Evolutionary conservation across 2,113 vertebrate species (phyloP), one percentile per base, ranked within the genome.

Genomic region (Scopus umbretta): DNA sequence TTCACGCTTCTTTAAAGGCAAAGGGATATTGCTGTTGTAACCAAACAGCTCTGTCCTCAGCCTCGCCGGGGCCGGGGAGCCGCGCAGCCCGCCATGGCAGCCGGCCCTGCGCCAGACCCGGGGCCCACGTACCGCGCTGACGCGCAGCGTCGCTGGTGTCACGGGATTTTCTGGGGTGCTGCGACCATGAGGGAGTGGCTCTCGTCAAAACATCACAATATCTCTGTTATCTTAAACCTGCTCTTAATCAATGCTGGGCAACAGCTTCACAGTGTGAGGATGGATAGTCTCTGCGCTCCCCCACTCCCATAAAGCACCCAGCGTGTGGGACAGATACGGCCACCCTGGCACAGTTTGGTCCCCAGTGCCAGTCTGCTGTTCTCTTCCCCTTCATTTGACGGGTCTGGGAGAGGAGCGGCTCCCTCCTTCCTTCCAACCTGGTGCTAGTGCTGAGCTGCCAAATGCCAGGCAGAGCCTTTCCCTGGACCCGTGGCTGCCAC

Each of bases 141-240:
- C 38, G 21, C 5, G 0, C n/a, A 16, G 2, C 1, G 3, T 16
- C 4, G 2, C 38, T 11, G 16, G 17, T 32, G 34, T 2, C 19
- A 9, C 30, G 73, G 34, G 13, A 17, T 66, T 78, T 88, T 7
- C 70, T n/a, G 34, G 8, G 19, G 23, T 62, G 47, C 71, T 34
- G 52, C 29, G 71, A 16, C 73, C 14, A 0, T 2, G 6, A 38
- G 43, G 49, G 62, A 71, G 4, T 1, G 15, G 32, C 15, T 72
- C 58, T 34, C 75, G 55, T 32, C 5, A 7, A 45, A 56, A 55
- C 1, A 2, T 29, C 11, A 4, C 71, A 12, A 6, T 16, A 68
- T n/a, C 14, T 21, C n/a, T 18, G n/a, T 4, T 18, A 12, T 9
- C 38, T 59, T 16, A 21, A 45, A 4, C 23, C 52, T 16, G 71